These are phyloP conservation scores for Drosophila sechellia DNA, from an alignment of 1,140 invertebrate genomes.

Conservation along the genomic window DNA sequence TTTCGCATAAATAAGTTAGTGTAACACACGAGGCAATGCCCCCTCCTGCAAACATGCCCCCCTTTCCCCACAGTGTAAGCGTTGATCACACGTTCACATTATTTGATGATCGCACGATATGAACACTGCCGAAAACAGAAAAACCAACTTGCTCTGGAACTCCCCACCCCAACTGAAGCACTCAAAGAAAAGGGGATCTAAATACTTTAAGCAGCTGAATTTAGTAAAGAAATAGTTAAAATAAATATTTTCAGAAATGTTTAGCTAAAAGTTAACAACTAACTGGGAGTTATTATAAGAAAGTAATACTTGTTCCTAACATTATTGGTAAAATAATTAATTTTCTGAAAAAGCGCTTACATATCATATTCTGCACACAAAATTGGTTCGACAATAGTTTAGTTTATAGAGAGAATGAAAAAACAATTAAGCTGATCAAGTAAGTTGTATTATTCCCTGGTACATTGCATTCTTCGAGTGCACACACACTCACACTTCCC, in stretches of 20 bases:
- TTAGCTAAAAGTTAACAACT: too few relatives aligned
- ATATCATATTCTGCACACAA: too few relatives aligned
- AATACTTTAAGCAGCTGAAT: background rate
- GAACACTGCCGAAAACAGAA: slow-evolving; percentile 59
- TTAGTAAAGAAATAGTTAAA: too few relatives aligned
- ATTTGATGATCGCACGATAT: slow-evolving; percentile 84
- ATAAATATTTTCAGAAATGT: too few relatives aligned
- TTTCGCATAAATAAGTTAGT: slow-evolving; percentile 84
- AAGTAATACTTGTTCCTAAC: too few relatives aligned
- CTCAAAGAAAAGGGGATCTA: background rate
- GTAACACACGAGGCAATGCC: slow-evolving; percentile 74
- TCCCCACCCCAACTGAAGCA: slow-evolving; percentile 10
- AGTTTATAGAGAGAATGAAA: too few relatives aligned
- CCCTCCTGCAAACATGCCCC: background rate
- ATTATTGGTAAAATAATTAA: too few relatives aligned
- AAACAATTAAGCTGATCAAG: too few relatives aligned
- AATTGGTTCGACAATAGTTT: too few relatives aligned
- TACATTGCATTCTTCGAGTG: slow-evolving; percentile 12
- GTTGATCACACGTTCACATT: slow-evolving; percentile 84
- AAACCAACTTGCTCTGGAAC: slow-evolving; percentile 29
- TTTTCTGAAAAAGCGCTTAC: too few relatives aligned
- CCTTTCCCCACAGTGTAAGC: slow-evolving; percentile 43
- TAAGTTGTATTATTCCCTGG: too few relatives aligned
- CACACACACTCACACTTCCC: slow-evolving; percentile 35
- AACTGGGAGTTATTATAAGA: too few relatives aligned